Percentiles rank a stretch among this genome's conserved stretches.
Conservation (phyloP, 1,140 invertebrate species). For the Temnothorax curvispinosus region DNA sequence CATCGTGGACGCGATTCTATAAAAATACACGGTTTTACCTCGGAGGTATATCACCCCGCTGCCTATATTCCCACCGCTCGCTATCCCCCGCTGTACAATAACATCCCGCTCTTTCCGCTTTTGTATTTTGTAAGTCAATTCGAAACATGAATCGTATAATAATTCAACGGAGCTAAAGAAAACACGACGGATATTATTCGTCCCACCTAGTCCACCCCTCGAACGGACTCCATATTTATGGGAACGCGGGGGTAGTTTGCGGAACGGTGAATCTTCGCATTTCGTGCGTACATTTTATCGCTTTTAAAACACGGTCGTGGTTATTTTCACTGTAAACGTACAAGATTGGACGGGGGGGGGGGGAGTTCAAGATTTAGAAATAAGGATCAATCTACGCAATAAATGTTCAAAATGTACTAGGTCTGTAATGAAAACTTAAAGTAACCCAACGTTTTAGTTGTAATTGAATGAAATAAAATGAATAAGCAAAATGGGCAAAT, state of each 20-base stretch:
- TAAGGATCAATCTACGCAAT: background rate
- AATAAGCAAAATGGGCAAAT: background rate
- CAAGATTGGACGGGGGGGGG: background rate
- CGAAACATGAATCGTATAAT: constrained; percentile 86
- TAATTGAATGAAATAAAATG: background rate
- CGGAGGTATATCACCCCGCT: constrained; percentile 76
- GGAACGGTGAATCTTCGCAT: constrained; percentile 52
- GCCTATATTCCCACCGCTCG: constrained; percentile 46
- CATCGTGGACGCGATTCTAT: constrained; percentile 67
- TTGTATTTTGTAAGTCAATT: constrained; percentile 86
- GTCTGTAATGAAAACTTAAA: constrained; percentile 3
- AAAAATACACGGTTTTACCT: constrained; percentile 82
- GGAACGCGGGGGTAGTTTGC: constrained; percentile 52
- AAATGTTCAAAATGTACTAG: background rate
- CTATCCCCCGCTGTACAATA: constrained; percentile 83
- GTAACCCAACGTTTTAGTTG: background rate
- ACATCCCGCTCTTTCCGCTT: constrained; percentile 85
- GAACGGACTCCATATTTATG: constrained; percentile 83
- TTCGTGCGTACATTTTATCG: constrained; percentile 49
- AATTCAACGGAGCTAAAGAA: constrained; percentile 85
- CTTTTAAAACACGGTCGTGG: constrained; percentile 47
- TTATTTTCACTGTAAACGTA: constrained; percentile 51
- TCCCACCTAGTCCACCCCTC: constrained; percentile 74
- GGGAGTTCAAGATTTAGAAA: background rate
- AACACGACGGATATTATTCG: constrained; percentile 85